Evolutionary conservation across 64 coral and sea anemone species (phyloP).

Genomic region (Pocillopora verrucosa): DNA sequence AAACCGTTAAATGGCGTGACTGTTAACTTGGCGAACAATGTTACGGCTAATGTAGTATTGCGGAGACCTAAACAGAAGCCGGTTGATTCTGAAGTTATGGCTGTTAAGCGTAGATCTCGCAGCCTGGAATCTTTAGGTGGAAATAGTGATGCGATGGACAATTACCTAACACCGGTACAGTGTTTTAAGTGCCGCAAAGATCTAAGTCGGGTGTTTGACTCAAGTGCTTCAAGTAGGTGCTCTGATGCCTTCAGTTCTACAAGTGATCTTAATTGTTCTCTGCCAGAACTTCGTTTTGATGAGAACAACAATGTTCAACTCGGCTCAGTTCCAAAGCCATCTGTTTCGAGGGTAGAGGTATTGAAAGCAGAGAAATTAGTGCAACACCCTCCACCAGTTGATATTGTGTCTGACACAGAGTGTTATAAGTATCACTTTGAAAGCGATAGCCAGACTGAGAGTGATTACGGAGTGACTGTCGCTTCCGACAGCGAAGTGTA

Average conservation of each 20-base stretch:
- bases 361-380: conserved; percentile 37
- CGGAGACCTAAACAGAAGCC: conserved; percentile 64
- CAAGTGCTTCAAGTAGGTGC: conserved; percentile 69
- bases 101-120: conserved; percentile 71
- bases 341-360: background rate
- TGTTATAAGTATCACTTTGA: conserved; percentile 79
- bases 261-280: conserved; percentile 80
- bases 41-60: conserved; percentile 62
- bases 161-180: conserved; percentile 74
- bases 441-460: conserved; percentile 77
- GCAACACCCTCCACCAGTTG: conserved; percentile 33
- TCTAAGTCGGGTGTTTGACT: conserved; percentile 63
- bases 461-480: conserved; percentile 74
- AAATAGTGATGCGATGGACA: conserved; percentile 42
- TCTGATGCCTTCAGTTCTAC: conserved; percentile 88
- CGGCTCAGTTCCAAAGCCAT: background rate
- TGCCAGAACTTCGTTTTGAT: conserved; percentile 68
- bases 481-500: conserved; percentile 90
- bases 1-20: conserved; percentile 27
- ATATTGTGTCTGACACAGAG: conserved; percentile 85
- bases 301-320: conserved; percentile 58
- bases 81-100: conserved; percentile 42
- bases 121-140: conserved; percentile 88
- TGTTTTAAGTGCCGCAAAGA: conserved; percentile 94
- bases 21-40: conserved; percentile 10